phyloP scores from a whole-genome alignment of 1,140 invertebrate genomes.

The Drosophila guanche region DNA sequence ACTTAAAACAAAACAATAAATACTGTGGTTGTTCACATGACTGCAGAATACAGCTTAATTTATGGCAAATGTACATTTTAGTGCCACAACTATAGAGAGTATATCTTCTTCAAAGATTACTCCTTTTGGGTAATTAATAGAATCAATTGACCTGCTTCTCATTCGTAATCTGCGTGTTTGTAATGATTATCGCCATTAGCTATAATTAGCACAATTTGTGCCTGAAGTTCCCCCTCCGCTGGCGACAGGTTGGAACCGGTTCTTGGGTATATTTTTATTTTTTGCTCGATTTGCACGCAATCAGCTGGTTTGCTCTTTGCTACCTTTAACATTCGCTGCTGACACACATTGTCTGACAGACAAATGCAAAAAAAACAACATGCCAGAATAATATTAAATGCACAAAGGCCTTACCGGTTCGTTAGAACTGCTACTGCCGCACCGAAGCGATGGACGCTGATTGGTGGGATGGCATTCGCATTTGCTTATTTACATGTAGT shows the following conservation, averaged over 20 bases:
- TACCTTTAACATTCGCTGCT: slow-evolving; percentile 14
- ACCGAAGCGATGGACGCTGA: too few species aligned
- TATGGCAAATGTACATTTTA: too few species aligned
- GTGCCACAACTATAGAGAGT: too few species aligned
- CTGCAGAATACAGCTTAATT: too few species aligned
- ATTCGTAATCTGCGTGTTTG: slow-evolving; percentile 24
- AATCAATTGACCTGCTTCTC: background rate
- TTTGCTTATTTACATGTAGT: too few species aligned
- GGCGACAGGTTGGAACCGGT: slow-evolving; percentile 17
- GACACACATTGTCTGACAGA: slow-evolving; percentile 39
- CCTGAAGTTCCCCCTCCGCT: background rate
- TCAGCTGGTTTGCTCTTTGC: slow-evolving; percentile 28
- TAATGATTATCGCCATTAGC: slow-evolving; percentile 38
- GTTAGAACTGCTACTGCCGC: background rate
- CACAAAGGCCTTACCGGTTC: slow-evolving; percentile 37
- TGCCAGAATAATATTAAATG: slow-evolving; percentile 24
- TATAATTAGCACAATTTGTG: slow-evolving; percentile 33
- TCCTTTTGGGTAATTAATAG: slow-evolving; percentile 16
- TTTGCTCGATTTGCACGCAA: slow-evolving; percentile 5
- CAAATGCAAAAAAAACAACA: slow-evolving; percentile 8
- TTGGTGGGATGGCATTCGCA: too few species aligned
- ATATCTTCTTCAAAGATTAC: background rate
- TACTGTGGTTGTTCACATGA: too few species aligned
- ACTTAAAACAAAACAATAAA: too few species aligned
- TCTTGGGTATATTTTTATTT: slow-evolving; percentile 4